Conservation (phyloP, 1,140 invertebrate genomes). For the Drosophila navojoa region DNA sequence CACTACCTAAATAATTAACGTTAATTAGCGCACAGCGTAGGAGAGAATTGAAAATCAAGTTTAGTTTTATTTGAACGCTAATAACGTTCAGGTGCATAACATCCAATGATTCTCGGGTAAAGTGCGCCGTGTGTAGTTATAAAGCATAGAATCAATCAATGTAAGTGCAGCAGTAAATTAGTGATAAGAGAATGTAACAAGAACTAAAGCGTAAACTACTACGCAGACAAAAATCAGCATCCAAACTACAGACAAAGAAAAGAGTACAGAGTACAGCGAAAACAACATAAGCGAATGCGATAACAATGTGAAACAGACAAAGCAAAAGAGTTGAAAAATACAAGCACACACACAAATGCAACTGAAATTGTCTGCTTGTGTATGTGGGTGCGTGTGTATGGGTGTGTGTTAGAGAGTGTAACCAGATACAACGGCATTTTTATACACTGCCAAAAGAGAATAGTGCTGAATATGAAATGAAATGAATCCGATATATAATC, state of each 20-base stretch:
- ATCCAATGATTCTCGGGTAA: conserved; percentile 6
- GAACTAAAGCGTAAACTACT: conserved; percentile 41
- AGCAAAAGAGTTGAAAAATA: conserved; percentile 53
- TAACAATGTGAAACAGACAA: conserved; percentile 61
- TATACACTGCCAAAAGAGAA: not conserved
- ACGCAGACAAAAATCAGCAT: conserved; percentile 24
- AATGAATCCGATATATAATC: not conserved
- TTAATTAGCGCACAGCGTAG: conserved; percentile 64
- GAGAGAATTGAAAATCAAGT: conserved; percentile 64
- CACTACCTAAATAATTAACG: conserved; percentile 34
- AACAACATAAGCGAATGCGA: conserved; percentile 65
- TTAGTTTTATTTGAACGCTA: conserved; percentile 61
- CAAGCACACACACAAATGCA: conserved; percentile 12
- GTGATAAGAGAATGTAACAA: conserved; percentile 51
- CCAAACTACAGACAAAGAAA: conserved; percentile 65
- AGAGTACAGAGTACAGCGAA: conserved; percentile 62
- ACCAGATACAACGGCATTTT: conserved; percentile 53
- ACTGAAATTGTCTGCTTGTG: conserved; percentile 14
- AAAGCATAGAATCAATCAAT: not conserved
- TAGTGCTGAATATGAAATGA: not conserved
- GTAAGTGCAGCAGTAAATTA: conserved; percentile 46
- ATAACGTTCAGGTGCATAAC: conserved; percentile 53
- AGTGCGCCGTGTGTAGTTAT: conserved; percentile 24
- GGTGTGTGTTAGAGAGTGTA: conserved; percentile 2
- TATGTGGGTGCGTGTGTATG: conserved; percentile 13